Percentiles rank a stretch among this genome's conserved stretches.
Evolutionary conservation across 2,888 invertebrate genomes (phyloP).

Genomic region (Smittia aterrima): DNA sequence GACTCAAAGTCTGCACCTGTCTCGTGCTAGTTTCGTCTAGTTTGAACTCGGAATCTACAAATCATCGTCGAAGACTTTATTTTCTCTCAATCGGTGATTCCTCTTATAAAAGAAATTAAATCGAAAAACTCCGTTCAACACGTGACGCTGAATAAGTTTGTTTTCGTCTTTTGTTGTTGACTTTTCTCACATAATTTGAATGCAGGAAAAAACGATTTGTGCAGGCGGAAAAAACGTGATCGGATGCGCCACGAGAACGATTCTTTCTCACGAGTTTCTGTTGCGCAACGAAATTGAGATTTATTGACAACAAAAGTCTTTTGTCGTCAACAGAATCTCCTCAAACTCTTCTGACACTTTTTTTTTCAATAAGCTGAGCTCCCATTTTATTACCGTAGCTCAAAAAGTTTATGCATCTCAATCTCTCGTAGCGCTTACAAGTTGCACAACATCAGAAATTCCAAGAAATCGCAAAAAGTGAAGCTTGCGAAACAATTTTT

Average conservation of each 20-base stretch:
- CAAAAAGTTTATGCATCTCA: too few relatives aligned
- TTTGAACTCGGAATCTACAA: not conserved
- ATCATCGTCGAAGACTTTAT: not conserved
- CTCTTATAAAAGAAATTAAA: not conserved
- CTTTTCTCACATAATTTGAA: not conserved
- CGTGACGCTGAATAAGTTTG: not conserved
- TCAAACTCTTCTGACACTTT: too few relatives aligned
- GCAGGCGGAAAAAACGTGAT: not conserved
- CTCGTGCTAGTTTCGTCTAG: too few relatives aligned
- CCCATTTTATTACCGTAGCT: too few relatives aligned
- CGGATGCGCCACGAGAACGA: not conserved
- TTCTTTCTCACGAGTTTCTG: too few relatives aligned
- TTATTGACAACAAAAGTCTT: too few relatives aligned
- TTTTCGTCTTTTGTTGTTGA: not conserved
- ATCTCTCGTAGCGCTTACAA: not conserved
- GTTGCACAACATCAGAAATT: slow-evolving; percentile 4
- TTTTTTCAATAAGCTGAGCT: too few relatives aligned
- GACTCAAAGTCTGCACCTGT: too few relatives aligned
- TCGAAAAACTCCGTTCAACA: not conserved
- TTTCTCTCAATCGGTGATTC: not conserved
- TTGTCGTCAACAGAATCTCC: too few relatives aligned
- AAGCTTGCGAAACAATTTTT: not conserved
- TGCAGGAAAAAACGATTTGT: not conserved
- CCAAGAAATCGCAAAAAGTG: not conserved
- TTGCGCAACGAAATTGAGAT: too few relatives aligned